A percentile compares a stretch with the other conserved stretches of the same genome.
These are phyloP conservation scores for Drosophila paranaensis DNA, from an alignment of 2,888 invertebrate species.

Conservation along the genomic window DNA sequence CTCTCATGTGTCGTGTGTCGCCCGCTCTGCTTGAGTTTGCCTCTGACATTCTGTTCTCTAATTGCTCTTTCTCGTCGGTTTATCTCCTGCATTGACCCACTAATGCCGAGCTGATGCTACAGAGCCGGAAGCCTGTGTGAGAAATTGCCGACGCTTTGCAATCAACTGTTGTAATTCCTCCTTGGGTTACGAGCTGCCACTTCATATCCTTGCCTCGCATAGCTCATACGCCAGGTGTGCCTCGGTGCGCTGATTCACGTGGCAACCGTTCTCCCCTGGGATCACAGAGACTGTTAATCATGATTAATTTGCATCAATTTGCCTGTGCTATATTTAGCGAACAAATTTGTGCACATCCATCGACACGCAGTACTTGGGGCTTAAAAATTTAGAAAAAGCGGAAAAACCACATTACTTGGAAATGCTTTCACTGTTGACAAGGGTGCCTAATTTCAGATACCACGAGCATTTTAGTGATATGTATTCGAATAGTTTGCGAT, in stretches of 20 bases:
- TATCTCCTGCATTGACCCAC: slow-evolving; percentile 59
- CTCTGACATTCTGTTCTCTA: slow-evolving; percentile 56
- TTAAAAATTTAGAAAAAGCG: slow-evolving; percentile 1
- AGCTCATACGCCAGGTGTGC: slow-evolving; percentile 59
- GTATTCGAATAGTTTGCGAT: slow-evolving; percentile 13
- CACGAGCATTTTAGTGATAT: background rate
- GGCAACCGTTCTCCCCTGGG: slow-evolving; percentile 24
- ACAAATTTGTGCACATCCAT: slow-evolving; percentile 40
- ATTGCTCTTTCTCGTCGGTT: slow-evolving; percentile 50
- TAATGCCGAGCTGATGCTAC: slow-evolving; percentile 34
- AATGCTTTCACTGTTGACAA: background rate
- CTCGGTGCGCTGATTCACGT: slow-evolving; percentile 18
- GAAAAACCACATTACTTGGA: background rate
- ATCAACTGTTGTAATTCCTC: slow-evolving; percentile 48
- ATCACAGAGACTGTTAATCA: slow-evolving; percentile 60
- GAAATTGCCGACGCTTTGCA: slow-evolving; percentile 51
- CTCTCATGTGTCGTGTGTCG: slow-evolving; percentile 14
- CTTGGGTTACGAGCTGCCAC: slow-evolving; percentile 18
- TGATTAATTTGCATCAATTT: slow-evolving; percentile 79
- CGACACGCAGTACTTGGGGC: background rate
- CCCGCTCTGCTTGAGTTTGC: slow-evolving; percentile 20
- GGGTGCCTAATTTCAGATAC: background rate
- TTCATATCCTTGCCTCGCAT: slow-evolving; percentile 26
- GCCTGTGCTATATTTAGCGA: slow-evolving; percentile 61
- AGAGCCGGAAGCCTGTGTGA: slow-evolving; percentile 43